Evolutionary conservation across 2,888 invertebrate genomes (phyloP), one percentile per base, ranked within the genome.

Genomic region (Argyresthia albistria): DNA sequence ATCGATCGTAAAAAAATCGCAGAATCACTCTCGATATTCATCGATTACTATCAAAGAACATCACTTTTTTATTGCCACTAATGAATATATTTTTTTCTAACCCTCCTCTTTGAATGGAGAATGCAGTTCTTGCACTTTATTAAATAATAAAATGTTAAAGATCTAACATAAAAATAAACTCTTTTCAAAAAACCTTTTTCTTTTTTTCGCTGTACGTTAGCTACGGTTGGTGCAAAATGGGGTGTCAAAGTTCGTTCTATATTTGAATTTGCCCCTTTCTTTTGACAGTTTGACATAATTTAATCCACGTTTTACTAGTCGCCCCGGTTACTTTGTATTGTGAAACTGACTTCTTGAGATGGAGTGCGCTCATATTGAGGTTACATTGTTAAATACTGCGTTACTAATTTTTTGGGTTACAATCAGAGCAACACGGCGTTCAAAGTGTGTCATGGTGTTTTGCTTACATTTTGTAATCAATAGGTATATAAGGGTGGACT

Each of bases 1-100:
- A 72, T 71, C 74, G 78, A 75, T 81, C 80, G 76, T 83, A 83
- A 83, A 57, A 56, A 57, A 73, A 57, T 77, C 55, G 57, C 57
- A 57, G 46, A 55, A 57, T 57, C 57, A 57, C 52, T 54, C 49
- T 51, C 46, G 50, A 57, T 55, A 57, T 55, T 57, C 57, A 54
- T 55, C 55, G 52, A 52, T 52, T 50, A 50, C 42, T 50, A n/a
- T 37, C 36, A 36, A 37, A 15, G 72, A 56, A 62, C 74, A 80
- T 83, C 78, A 81, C 73, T 67, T 81, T 83, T 84, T 84, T 84
- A 83, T 80, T 78, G 62, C 73, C 70, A 62, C 76, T 83, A 84
- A 84, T 84, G 83, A 83, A 82, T 80, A 76, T 70, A 61, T 64
- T 69, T 72, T 69, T 57, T 46, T 39, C 25, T 12, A 64, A 64